phyloP scores from a whole-genome alignment of 1,140 invertebrate genomes.

The Heliconius hewitsoni region DNA sequence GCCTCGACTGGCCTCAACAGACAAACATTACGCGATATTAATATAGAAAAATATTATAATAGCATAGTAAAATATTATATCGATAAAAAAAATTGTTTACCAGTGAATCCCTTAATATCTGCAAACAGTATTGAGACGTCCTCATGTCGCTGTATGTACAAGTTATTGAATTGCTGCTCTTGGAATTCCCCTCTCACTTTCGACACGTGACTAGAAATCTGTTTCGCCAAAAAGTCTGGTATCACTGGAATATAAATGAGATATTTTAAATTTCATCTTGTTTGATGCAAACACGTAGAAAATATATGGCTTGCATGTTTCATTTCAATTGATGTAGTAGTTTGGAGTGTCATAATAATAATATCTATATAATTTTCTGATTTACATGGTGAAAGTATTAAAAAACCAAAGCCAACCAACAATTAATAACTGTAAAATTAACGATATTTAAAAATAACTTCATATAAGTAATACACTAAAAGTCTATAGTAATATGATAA shows the following conservation, averaged over 20 bases:
- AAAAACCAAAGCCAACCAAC: no score
- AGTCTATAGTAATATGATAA: no score
- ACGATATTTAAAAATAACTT: no score
- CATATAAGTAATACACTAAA: no score
- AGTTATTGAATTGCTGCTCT: constrained; percentile 96
- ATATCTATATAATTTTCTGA: no score
- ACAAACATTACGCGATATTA: no score
- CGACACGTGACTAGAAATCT: constrained; percentile 95
- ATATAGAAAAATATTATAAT: no score
- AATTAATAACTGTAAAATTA: no score
- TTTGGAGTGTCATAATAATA: not conserved
- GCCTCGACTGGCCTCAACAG: no score
- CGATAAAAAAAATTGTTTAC: constrained; percentile 69
- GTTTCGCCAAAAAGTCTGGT: constrained; percentile 96
- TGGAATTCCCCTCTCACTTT: constrained; percentile 88
- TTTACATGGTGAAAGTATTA: no score
- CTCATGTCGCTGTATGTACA: constrained; percentile 98
- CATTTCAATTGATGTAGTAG: no score
- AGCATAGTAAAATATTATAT: not conserved
- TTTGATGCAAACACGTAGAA: not conserved
- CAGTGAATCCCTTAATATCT: constrained; percentile 98
- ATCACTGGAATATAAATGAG: constrained; percentile 85
- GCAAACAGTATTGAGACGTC: constrained; percentile 99
- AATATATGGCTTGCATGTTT: not conserved
- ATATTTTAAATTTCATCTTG: not conserved